Conservation (phyloP, 1,140 invertebrate species). For the Sinella curviseta region DNA sequence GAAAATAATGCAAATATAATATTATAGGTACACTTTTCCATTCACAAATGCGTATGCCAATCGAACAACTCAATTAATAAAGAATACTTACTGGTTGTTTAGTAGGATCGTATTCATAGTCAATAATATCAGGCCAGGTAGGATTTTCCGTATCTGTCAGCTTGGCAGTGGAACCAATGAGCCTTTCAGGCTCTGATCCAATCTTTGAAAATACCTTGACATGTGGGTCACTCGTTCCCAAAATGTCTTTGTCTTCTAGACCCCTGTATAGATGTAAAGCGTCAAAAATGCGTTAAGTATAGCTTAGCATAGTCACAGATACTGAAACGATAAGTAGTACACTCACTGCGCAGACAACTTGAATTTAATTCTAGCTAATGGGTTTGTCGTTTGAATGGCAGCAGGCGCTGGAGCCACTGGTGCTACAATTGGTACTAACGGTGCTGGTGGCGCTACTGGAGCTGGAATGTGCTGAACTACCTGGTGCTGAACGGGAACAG, state of each 20-base stretch:
- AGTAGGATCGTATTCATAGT: conserved; percentile 36
- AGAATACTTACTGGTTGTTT: conserved; percentile 39
- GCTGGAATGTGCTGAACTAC: not conserved
- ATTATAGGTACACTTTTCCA: too few relatives aligned
- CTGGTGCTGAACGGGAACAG: not conserved
- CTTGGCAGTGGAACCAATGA: conserved; percentile 31
- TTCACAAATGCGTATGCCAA: too few relatives aligned
- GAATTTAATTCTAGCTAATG: conserved; percentile 36
- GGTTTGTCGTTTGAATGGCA: conserved; percentile 7
- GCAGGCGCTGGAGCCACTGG: not conserved
- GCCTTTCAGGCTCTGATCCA: conserved; percentile 13
- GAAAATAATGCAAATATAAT: too few relatives aligned
- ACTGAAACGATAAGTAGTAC: too few relatives aligned
- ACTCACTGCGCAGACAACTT: conserved; percentile 40
- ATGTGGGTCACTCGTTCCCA: conserved; percentile 44
- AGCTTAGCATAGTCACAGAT: too few relatives aligned
- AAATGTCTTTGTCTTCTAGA: conserved; percentile 36
- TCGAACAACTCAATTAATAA: too few relatives aligned
- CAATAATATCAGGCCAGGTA: conserved; percentile 36
- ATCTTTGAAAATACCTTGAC: conserved; percentile 39
- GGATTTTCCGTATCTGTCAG: conserved; percentile 44
- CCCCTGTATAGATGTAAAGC: conserved; percentile 7
- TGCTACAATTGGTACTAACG: not conserved
- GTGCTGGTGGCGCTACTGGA: not conserved
- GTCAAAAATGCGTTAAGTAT: too few relatives aligned